A percentile compares a stretch with the other conserved stretches of the same genome.
phyloP scores from a whole-genome alignment of 2,888 invertebrate species.

The Tholera decimalis region DNA sequence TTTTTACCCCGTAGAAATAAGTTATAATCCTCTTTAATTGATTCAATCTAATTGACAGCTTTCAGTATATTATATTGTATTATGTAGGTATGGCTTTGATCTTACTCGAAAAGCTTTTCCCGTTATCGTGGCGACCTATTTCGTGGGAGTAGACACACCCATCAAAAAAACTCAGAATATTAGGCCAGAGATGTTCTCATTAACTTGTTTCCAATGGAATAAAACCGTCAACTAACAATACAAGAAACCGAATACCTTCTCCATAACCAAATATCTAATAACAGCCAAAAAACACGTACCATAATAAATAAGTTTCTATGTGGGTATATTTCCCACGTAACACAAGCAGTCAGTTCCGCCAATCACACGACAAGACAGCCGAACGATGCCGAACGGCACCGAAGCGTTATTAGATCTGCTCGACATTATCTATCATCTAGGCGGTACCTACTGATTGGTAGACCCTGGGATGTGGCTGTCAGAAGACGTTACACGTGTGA shows the following conservation, averaged over 20 bases:
- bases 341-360: slow-evolving; percentile 59
- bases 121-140: not conserved
- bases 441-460: slow-evolving; percentile 47
- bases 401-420: slow-evolving; percentile 52
- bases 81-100: too few species aligned
- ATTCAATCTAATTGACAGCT: not conserved
- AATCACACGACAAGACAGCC: slow-evolving; percentile 51
- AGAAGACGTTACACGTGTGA: slow-evolving; percentile 23
- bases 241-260: slow-evolving; percentile 23
- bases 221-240: not conserved
- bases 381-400: slow-evolving; percentile 34
- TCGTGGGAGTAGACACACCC: not conserved
- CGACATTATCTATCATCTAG: slow-evolving; percentile 63
- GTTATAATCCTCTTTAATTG: not conserved
- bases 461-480: slow-evolving; percentile 42
- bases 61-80: not conserved
- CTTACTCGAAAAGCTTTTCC: too few species aligned
- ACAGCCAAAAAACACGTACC: slow-evolving; percentile 25
- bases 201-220: not conserved
- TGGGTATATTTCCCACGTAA: slow-evolving; percentile 59
- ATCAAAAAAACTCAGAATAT: not conserved
- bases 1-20: not conserved
- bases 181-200: not conserved
- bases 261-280: slow-evolving; percentile 20
- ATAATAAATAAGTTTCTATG: slow-evolving; percentile 16